Evolutionary conservation across 2,113 vertebrate species (phyloP), one percentile per base, ranked within the genome.

Genomic region (Proteles cristata): DNA sequence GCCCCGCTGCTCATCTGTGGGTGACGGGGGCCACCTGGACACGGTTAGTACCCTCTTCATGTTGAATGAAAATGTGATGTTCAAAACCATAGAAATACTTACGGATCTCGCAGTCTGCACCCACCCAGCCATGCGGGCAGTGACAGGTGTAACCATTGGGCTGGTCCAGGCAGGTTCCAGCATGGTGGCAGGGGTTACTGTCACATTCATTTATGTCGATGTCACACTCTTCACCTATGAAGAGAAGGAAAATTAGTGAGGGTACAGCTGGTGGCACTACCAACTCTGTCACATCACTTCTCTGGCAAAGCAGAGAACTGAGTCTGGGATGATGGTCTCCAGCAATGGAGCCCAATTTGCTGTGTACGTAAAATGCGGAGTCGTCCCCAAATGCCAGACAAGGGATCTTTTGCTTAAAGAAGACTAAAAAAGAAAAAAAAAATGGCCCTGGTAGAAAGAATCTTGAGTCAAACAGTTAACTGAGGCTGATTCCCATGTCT

Each of bases 41-140:
- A 21, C 0, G 0, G 50, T 10, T 5, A 3, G 6, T 15, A 14
- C 8, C 61, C 43, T 91, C 43, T 55, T 35, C 73, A 53, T 12
- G 10, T 23, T 61, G 83, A 43, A 86, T 7, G 39, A 48, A 84
- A 96, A 48, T 10, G 11, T 4, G 26, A 69, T 1, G 58, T 9
- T 71, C 33, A 45, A 9, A 11, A 12, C 26, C 4, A 35, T 65
- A 33, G 17, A 17, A 93, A 94, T 96, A 99, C 99, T 99, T 98
- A 99, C 99, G 99, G 98, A 99, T 99, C 98, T 99, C 99, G 39
- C 99, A 99, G 99, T 99, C 99, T 82, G 99, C 99, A n/a, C 99
- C 99, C 6, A 99, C 99, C 99, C 99, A 99, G 80, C 99, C 99
- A 3, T 99, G 99, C 1, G 99, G 99, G 96, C 99, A 99, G 97